Conservation (phyloP, 2,888 invertebrate species). For the Oasisia sp. region DNA sequence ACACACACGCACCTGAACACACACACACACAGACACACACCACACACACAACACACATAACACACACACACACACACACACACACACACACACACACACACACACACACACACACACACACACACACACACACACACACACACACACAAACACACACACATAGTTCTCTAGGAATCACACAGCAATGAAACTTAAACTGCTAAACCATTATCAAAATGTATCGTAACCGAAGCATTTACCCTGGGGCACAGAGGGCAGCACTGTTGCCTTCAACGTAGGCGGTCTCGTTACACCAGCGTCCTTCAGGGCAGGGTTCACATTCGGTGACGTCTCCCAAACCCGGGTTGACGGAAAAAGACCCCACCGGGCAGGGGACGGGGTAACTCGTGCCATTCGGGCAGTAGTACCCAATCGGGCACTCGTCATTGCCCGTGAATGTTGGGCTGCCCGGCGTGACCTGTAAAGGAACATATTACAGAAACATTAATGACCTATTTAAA, state of each 20-base stretch:
- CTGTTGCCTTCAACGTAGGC: conserved; percentile 52
- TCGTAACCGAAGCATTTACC: conserved; percentile 33
- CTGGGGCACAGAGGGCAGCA: conserved; percentile 50
- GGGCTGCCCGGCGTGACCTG: conserved; percentile 52
- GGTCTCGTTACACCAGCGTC: conserved; percentile 59
- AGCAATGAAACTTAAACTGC: conserved; percentile 19
- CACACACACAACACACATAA: not conserved
- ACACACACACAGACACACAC: too few species aligned
- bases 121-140: not conserved
- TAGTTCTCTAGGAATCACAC: not conserved
- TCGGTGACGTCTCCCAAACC: conserved; percentile 49
- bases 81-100: not conserved
- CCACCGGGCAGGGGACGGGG: conserved; percentile 58
- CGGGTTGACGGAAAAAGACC: conserved; percentile 56
- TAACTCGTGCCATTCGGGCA: conserved; percentile 57
- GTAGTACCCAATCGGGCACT: conserved; percentile 61
- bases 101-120: too few species aligned
- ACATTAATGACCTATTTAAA: not conserved
- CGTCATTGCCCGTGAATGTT: conserved; percentile 59
- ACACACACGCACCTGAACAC: not conserved
- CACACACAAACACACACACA: too few species aligned
- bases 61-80: not conserved
- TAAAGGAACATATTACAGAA: not conserved
- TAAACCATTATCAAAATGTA: not conserved
- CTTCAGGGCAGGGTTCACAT: conserved; percentile 58